Evolutionary conservation across 2,113 vertebrate genomes (phyloP).

Genomic region (Clarias magur): DNA sequence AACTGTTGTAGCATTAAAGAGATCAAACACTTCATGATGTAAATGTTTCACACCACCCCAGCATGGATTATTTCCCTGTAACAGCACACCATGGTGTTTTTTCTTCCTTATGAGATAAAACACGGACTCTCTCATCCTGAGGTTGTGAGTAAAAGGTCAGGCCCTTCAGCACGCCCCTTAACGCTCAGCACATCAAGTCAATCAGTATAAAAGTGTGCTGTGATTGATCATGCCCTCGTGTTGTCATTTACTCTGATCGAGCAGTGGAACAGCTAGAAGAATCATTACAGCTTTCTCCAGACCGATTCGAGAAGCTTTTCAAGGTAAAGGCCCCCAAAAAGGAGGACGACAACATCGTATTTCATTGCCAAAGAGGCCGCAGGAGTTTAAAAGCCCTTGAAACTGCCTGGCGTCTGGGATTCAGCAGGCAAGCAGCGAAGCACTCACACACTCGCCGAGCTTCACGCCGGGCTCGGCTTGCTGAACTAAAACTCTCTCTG

Average conservation of each 20-base stretch:
- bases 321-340: slow-evolving; percentile 65
- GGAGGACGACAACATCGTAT: slow-evolving; percentile 71
- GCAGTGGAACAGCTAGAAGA: slow-evolving; percentile 72
- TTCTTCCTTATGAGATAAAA: neutral
- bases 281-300: slow-evolving; percentile 71
- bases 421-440: slow-evolving; percentile 58
- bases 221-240: neutral
- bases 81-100: neutral
- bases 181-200: too few species aligned
- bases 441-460: neutral
- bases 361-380: slow-evolving; percentile 75
- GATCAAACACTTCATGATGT: neutral
- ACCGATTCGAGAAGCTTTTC: slow-evolving; percentile 68
- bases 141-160: neutral
- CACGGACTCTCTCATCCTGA: neutral
- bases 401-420: slow-evolving; percentile 70
- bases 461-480: neutral
- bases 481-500: neutral
- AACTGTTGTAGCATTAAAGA: neutral
- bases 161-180: neutral
- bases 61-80: neutral
- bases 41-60: neutral
- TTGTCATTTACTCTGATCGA: neutral
- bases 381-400: slow-evolving; percentile 69
- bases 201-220: neutral